These are phyloP conservation scores for Dipodomys stephensi DNA, from an alignment of 2,113 vertebrate species.

Conservation along the genomic window DNA sequence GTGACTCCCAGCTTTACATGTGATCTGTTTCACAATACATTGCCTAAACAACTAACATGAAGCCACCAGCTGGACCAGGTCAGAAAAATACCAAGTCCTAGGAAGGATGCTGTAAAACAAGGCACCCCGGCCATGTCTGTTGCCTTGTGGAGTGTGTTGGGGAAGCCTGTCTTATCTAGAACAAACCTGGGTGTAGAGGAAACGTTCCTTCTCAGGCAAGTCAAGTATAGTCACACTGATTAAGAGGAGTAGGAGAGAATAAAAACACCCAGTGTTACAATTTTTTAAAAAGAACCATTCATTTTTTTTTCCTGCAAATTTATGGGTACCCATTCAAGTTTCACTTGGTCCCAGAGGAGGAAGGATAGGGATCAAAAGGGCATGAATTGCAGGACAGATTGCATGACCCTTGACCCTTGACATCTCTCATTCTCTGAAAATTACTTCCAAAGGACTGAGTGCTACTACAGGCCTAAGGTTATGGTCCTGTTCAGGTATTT, in stretches of 20 bases:
- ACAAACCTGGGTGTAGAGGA: background rate
- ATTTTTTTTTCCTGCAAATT: background rate
- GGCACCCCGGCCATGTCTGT: accelerated
- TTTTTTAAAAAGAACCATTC: background rate
- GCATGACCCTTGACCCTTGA: background rate
- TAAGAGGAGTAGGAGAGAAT: background rate
- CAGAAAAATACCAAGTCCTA: background rate
- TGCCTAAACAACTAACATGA: background rate
- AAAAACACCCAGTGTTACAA: background rate
- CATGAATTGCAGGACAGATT: background rate
- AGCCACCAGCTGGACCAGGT: background rate
- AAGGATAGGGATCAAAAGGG: background rate
- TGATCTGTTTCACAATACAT: background rate
- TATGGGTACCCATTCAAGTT: background rate
- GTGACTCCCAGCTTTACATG: background rate
- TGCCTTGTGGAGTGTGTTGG: background rate
- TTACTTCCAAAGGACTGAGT: background rate
- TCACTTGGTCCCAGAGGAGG: background rate
- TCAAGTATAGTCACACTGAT: background rate
- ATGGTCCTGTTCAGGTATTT: accelerated
- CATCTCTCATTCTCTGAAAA: background rate
- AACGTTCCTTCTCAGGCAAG: background rate
- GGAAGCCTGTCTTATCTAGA: background rate
- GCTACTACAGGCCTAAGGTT: background rate
- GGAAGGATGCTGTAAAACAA: background rate